phyloP scores from a whole-genome alignment of 2,797 vertebrate genomes.

The Pseudocheirus occidentalis region DNA sequence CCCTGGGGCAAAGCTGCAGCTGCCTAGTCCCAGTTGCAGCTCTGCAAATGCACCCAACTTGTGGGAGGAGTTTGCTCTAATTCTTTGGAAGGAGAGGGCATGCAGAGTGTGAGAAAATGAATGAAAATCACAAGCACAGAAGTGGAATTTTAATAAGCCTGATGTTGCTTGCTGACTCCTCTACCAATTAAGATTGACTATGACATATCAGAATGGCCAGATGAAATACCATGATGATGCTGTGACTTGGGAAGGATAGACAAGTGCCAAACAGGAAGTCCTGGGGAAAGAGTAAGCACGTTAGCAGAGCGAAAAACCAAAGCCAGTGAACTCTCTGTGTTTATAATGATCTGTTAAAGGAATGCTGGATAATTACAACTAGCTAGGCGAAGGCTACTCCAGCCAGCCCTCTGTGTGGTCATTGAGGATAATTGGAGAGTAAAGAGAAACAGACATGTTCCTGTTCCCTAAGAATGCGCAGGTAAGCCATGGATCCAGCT shows the following conservation, averaged over 20 bases:
- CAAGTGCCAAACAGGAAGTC: constrained; percentile 79
- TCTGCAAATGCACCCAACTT: background rate
- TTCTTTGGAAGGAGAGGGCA: background rate
- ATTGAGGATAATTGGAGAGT: constrained; percentile 22
- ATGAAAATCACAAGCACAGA: background rate
- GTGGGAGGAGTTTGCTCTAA: background rate
- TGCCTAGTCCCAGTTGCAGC: background rate
- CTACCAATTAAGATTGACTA: background rate
- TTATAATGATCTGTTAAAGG: constrained; percentile 77
- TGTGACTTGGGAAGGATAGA: constrained; percentile 63
- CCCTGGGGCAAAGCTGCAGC: background rate
- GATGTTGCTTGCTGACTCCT: background rate
- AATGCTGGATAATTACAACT: constrained; percentile 82
- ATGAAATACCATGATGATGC: background rate
- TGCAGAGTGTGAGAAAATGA: background rate
- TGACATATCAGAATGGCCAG: constrained; percentile 58
- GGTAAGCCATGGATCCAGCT: too few species aligned
- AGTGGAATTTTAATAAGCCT: background rate
- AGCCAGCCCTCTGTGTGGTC: constrained; percentile 48
- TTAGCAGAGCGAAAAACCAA: constrained; percentile 73
- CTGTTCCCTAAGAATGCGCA: background rate
- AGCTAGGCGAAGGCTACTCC: background rate
- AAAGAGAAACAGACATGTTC: constrained; percentile 48
- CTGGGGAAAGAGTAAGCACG: constrained; percentile 71
- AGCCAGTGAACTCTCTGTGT: constrained; percentile 82